Percentiles rank a stretch among this genome's conserved stretches.
Evolutionary conservation across 1,140 invertebrate genomes (phyloP).

Genomic region (Lucilia cuprina): DNA sequence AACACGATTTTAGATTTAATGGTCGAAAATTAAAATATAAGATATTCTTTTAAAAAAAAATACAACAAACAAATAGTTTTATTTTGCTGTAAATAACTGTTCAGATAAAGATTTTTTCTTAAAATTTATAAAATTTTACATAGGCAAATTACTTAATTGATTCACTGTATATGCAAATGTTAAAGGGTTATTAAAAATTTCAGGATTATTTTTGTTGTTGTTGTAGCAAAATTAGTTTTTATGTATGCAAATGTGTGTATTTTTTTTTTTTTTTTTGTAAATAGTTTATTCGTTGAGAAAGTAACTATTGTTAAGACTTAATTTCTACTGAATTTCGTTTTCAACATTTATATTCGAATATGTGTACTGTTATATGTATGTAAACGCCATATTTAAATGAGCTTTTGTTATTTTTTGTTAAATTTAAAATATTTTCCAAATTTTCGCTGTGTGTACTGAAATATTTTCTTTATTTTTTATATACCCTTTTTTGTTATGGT

Average conservation of each 20-base stretch:
- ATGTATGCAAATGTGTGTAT: not conserved
- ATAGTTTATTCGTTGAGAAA: conserved; percentile 37
- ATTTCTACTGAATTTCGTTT: conserved; percentile 19
- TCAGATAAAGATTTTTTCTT: too few relatives aligned
- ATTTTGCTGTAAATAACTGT: too few relatives aligned
- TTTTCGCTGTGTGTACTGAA: not conserved
- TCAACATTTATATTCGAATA: conserved; percentile 7
- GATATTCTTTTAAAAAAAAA: too few relatives aligned
- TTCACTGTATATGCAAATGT: too few relatives aligned
- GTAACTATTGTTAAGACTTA: conserved; percentile 38
- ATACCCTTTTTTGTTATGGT: not conserved
- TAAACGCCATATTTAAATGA: not conserved
- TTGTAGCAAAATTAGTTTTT: not conserved
- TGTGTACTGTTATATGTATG: not conserved
- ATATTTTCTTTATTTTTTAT: not conserved
- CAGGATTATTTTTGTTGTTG: too few relatives aligned
- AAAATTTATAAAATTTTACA: too few relatives aligned
- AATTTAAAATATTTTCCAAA: not conserved
- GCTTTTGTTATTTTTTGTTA: not conserved
- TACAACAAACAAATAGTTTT: too few relatives aligned
- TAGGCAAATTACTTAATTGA: too few relatives aligned
- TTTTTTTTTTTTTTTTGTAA: too few relatives aligned
- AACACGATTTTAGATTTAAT: too few relatives aligned
- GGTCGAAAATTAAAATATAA: too few relatives aligned
- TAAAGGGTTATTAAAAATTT: not conserved